phyloP scores from a whole-genome alignment of 2,888 invertebrate species.

The Priocnemis perturbator region DNA sequence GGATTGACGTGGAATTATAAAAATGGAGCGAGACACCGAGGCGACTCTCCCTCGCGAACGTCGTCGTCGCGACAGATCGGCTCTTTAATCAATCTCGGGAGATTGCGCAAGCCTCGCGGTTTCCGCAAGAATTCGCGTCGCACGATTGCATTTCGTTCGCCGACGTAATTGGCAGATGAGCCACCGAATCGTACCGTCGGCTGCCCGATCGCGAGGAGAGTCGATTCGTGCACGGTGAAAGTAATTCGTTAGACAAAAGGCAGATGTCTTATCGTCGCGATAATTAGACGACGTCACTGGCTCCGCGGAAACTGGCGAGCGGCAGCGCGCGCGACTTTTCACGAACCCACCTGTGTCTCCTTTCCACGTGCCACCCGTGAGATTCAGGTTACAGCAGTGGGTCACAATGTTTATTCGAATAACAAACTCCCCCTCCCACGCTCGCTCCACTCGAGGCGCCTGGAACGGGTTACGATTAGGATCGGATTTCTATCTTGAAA shows the following conservation, averaged over 20 bases:
- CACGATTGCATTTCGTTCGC: neutral
- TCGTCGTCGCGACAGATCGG: neutral
- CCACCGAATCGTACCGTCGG: neutral
- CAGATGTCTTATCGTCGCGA: slow-evolving; percentile 35
- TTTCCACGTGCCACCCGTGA: slow-evolving; percentile 2
- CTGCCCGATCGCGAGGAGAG: neutral
- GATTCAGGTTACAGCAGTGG: neutral
- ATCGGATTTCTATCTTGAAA: no score
- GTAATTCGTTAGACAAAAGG: slow-evolving; percentile 26
- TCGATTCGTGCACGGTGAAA: neutral
- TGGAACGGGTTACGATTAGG: no score
- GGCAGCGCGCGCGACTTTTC: neutral
- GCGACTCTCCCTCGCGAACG: neutral
- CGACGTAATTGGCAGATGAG: neutral
- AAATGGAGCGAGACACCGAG: neutral
- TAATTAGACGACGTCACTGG: slow-evolving; percentile 3
- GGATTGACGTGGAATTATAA: neutral
- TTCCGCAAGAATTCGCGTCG: neutral
- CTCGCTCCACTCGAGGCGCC: no score
- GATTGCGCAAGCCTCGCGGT: neutral
- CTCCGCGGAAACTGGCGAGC: neutral
- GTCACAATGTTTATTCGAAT: no score
- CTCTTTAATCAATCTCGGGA: no score
- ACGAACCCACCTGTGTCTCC: neutral
- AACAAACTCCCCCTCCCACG: no score